A percentile compares a stretch with the other conserved stretches of the same genome.
These are phyloP conservation scores for Malthinus flaveolus DNA, from an alignment of 2,888 invertebrate species.

Conservation along the genomic window DNA sequence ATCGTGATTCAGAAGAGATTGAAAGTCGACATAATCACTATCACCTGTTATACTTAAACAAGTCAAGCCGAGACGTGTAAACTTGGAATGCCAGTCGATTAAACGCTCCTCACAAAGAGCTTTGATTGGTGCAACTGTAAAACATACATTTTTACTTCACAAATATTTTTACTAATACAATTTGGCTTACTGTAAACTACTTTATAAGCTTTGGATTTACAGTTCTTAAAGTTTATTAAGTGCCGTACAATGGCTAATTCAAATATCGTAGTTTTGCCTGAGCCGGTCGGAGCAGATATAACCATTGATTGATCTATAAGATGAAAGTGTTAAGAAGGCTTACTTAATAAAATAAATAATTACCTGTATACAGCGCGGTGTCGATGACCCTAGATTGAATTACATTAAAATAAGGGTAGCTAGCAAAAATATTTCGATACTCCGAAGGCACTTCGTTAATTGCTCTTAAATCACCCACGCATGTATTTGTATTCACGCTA, in stretches of 20 bases:
- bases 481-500: not conserved
- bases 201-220: conserved; percentile 58
- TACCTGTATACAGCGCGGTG: conserved; percentile 67
- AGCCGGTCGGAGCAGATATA: conserved; percentile 80
- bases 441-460: conserved; percentile 43
- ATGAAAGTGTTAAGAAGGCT: not conserved
- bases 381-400: conserved; percentile 75
- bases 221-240: conserved; percentile 59
- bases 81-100: conserved; percentile 73
- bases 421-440: conserved; percentile 55
- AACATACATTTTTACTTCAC: not conserved
- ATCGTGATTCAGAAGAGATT: conserved; percentile 54
- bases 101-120: conserved; percentile 74
- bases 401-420: conserved; percentile 69
- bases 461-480: not conserved
- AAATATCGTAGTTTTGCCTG: conserved; percentile 82
- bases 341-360: conserved; percentile 21
- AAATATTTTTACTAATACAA: not conserved
- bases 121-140: conserved; percentile 78
- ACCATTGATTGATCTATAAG: conserved; percentile 70
- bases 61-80: conserved; percentile 63
- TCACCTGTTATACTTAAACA: conserved; percentile 79
- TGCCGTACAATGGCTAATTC: conserved; percentile 76
- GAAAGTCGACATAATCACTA: conserved; percentile 66
- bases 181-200: conserved; percentile 70